These are phyloP conservation scores for Platichthys flesus DNA, from an alignment of 2,113 vertebrate species.

Conservation along the genomic window DNA sequence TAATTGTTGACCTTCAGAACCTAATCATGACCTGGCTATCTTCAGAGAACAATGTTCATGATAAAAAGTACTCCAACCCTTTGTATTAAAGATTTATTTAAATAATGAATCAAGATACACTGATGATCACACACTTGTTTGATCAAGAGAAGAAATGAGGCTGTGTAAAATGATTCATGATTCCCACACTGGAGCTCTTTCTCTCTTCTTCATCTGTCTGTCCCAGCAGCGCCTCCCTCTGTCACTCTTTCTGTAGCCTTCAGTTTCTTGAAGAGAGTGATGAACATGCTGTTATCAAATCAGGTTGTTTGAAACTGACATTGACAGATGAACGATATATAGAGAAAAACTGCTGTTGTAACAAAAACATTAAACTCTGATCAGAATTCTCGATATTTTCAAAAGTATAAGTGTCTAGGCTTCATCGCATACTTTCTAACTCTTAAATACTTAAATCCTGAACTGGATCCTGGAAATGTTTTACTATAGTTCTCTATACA, in stretches of 20 bases:
- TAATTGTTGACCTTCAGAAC: neutral
- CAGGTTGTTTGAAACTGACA: neutral
- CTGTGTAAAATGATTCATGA: neutral
- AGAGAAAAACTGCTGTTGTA: too few species aligned
- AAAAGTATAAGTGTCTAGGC: too few species aligned
- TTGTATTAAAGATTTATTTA: slow-evolving; percentile 71
- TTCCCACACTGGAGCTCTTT: slow-evolving; percentile 54
- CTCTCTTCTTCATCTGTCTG: slow-evolving; percentile 94
- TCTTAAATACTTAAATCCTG: too few species aligned
- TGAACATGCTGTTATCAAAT: neutral
- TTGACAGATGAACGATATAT: neutral
- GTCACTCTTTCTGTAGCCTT: slow-evolving; percentile 85
- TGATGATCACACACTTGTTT: neutral
- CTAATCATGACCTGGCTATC: neutral
- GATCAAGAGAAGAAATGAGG: neutral
- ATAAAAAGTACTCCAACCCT: neutral
- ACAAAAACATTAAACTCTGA: too few species aligned
- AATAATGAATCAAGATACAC: slow-evolving; percentile 63
- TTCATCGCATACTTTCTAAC: too few species aligned
- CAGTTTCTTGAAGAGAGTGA: slow-evolving; percentile 77
- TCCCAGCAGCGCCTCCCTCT: slow-evolving; percentile 78
- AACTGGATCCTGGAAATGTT: too few species aligned
- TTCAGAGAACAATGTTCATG: neutral
- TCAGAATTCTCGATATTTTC: too few species aligned
- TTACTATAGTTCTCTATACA: too few species aligned